phyloP scores from a whole-genome alignment of 2,797 vertebrate species.

The Sebastes trivittatus region DNA sequence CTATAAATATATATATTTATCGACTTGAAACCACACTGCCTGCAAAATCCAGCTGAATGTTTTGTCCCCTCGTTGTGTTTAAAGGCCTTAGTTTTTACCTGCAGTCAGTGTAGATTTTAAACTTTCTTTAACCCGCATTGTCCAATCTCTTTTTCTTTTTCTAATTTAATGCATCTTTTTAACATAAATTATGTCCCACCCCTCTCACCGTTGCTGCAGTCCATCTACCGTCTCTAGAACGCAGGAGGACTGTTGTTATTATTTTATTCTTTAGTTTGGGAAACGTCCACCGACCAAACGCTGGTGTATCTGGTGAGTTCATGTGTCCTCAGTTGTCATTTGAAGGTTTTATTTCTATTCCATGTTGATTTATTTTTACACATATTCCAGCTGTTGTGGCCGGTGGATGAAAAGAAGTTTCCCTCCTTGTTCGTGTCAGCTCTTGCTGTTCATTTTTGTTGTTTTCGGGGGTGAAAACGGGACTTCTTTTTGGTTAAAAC shows the following conservation, averaged over 20 bases:
- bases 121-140: slow-evolving; percentile 24
- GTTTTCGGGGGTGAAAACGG: slow-evolving; percentile 12
- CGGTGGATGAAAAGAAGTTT: not conserved
- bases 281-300: not conserved
- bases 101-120: slow-evolving; percentile 42
- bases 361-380: not conserved
- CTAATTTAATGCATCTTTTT: slow-evolving; percentile 25
- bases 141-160: not conserved
- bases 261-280: not conserved
- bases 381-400: not conserved
- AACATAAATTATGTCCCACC: not conserved
- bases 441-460: not conserved
- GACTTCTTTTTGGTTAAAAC: slow-evolving; percentile 60
- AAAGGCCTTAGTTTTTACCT: slow-evolving; percentile 65
- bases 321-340: not conserved
- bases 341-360: not conserved
- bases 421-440: not conserved
- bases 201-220: not conserved
- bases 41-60: slow-evolving; percentile 80
- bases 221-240: not conserved
- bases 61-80: slow-evolving; percentile 67
- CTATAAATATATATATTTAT: slow-evolving; percentile 9
- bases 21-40: slow-evolving; percentile 17
- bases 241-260: not conserved
- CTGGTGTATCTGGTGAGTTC: not conserved